phyloP scores from a whole-genome alignment of 2,797 vertebrate species.

The Schizopygopsis malacanthus region DNA sequence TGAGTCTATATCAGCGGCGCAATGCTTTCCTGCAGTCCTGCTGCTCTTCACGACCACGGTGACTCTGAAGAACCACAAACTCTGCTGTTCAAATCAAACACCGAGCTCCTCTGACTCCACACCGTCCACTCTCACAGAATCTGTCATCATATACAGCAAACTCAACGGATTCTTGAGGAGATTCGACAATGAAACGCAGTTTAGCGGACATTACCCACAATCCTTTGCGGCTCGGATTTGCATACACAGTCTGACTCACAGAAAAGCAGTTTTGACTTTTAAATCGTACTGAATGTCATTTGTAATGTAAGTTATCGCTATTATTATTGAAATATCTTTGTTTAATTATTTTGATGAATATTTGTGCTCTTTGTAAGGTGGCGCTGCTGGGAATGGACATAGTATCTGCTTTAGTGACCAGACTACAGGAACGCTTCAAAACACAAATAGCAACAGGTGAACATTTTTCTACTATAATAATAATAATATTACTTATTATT shows the following conservation, averaged over 20 bases:
- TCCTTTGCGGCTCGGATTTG: slow-evolving; percentile 69
- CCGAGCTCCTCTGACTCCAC: accelerated
- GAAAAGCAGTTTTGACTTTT: not conserved
- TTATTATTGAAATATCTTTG: not conserved
- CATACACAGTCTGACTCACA: slow-evolving; percentile 7
- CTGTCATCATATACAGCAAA: not conserved
- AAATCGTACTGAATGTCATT: not conserved
- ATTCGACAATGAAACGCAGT: not conserved
- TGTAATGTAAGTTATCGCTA: not conserved
- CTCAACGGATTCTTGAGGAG: accelerated
- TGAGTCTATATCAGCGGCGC: accelerated
- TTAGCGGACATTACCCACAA: slow-evolving; percentile 78
- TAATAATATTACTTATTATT: too few relatives aligned
- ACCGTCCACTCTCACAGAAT: too few relatives aligned
- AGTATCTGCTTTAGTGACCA: slow-evolving; percentile 86
- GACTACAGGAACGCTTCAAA: slow-evolving; percentile 92
- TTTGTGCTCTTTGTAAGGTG: slow-evolving; percentile 77
- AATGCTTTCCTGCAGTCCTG: accelerated
- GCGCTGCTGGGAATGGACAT: slow-evolving; percentile 94
- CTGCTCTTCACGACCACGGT: slow-evolving; percentile 53
- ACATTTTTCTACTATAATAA: slow-evolving; percentile 8
- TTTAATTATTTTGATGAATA: slow-evolving; percentile 10
- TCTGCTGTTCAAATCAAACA: accelerated
- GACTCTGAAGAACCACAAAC: accelerated
- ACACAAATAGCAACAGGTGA: slow-evolving; percentile 93